These are phyloP conservation scores for Tenodera sinensis DNA, from an alignment of 2,888 invertebrate genomes.

Conservation along the genomic window DNA sequence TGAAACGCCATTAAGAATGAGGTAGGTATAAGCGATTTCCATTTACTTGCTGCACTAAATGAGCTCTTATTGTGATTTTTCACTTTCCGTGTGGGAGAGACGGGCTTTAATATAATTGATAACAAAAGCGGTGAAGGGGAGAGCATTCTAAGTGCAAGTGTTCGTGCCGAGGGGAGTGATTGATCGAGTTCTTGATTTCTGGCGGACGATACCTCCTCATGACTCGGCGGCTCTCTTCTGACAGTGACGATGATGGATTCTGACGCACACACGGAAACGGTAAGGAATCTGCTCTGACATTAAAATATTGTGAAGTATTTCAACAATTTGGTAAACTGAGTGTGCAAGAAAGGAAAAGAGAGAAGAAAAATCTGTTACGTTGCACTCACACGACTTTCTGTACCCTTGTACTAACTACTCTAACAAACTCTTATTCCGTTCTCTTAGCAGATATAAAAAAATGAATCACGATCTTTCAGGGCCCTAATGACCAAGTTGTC, in stretches of 20 bases:
- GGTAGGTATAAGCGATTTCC: neutral
- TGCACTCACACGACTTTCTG: no score
- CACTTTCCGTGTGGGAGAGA: neutral
- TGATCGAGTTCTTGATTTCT: neutral
- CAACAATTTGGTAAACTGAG: neutral
- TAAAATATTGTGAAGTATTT: neutral
- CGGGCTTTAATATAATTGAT: neutral
- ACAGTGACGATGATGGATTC: neutral
- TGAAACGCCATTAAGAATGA: neutral
- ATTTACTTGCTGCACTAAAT: neutral
- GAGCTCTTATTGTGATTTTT: neutral
- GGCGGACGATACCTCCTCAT: neutral
- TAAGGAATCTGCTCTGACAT: neutral
- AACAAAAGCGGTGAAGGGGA: neutral
- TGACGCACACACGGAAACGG: neutral
- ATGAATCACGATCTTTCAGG: no score
- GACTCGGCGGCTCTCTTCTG: neutral
- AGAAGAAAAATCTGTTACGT: no score
- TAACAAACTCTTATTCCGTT: no score
- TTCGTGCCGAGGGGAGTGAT: neutral
- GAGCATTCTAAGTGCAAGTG: neutral
- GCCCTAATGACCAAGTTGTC: no score
- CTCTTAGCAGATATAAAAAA: no score
- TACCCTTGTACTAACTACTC: no score
- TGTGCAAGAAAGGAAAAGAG: neutral